Evolutionary conservation across 2,797 vertebrate species (phyloP), one percentile per base, ranked within the genome.

Genomic region (Pseudotriccus pelzelni): DNA sequence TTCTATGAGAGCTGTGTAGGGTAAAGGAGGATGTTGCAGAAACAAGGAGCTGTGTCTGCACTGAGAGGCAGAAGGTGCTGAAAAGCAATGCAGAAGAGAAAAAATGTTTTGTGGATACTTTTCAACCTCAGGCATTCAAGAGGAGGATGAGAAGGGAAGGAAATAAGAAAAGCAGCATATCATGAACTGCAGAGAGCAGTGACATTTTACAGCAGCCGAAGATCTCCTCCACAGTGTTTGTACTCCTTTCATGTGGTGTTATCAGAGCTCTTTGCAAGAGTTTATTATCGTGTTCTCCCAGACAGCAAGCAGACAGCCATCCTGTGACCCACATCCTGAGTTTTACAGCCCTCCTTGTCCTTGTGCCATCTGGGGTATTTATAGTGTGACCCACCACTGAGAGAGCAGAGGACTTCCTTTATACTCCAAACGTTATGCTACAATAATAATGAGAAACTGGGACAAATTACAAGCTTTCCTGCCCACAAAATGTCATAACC

Each of bases 301-400:
- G 95, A 96, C 94, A 94, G 66, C 93, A 90, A 94, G 95, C 96
- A 96, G 94, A 90, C 94, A 82, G 94, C 83, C 87, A 88, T 94
- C 94, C 95, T 96, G 87, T 95, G 94, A 96, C 94, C 95, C 89
- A 94, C 80, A 95, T 97, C 95, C 96, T 96, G 94, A 91, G 59
- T 95, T 94, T 94, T 96, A 95, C 85, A 93, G 70, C 93, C 85
- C 85, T 90, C 66, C 87, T 87, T 89, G 93, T 95, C 80, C 88
- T 94, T 94, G 55, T 91, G 83, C 92, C 94, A 90, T 79, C 93
- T 90, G 85, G 34, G 85, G 53, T 96, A 96, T 97, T 96, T 95
- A 93, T 96, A 93, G 85, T 67, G 67, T 82, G 94, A 91, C 89
- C 91, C 80, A 93, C 92, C 59, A 43, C 80, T 67, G 93, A 56